phyloP scores from a whole-genome alignment of 1,140 invertebrate species.

The Odontomachus brunneus region DNA sequence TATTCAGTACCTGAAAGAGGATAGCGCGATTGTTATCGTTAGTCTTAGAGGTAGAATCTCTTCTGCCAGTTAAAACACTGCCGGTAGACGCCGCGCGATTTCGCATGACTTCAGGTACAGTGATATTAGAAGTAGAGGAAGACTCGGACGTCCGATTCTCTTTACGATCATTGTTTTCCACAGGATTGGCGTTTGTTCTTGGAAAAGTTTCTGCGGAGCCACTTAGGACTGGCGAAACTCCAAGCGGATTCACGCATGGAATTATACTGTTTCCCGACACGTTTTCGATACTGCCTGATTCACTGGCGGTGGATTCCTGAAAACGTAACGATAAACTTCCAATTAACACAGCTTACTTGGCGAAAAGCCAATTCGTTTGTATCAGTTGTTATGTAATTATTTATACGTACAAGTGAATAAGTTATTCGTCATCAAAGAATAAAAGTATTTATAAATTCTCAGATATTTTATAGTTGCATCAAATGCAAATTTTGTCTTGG shows the following conservation, averaged over 20 bases:
- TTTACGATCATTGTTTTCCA: constrained; percentile 59
- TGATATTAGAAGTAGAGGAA: constrained; percentile 69
- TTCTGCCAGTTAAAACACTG: constrained; percentile 80
- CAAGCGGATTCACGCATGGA: constrained; percentile 73
- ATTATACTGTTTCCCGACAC: constrained; percentile 72
- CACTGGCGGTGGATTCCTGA: constrained; percentile 82
- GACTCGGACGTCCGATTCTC: constrained; percentile 60
- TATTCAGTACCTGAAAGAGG: constrained; percentile 91
- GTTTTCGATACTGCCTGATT: constrained; percentile 81
- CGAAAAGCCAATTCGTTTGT: constrained; percentile 9
- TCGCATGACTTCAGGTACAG: constrained; percentile 83
- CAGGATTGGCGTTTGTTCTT: constrained; percentile 55
- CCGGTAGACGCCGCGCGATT: constrained; percentile 85
- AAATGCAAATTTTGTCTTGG: neutral
- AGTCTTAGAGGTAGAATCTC: constrained; percentile 77
- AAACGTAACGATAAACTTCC: constrained; percentile 21
- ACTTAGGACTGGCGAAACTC: constrained; percentile 68
- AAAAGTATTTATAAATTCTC: neutral
- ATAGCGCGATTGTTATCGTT: constrained; percentile 94
- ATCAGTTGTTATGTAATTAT: neutral
- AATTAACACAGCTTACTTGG: neutral
- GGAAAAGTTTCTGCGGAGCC: constrained; percentile 81
- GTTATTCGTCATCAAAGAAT: neutral
- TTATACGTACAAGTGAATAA: neutral
- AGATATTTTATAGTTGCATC: neutral